Evolutionary conservation across 2,888 invertebrate genomes (phyloP), one percentile per base, ranked within the genome.

Genomic region (Prenolepis imparis): DNA sequence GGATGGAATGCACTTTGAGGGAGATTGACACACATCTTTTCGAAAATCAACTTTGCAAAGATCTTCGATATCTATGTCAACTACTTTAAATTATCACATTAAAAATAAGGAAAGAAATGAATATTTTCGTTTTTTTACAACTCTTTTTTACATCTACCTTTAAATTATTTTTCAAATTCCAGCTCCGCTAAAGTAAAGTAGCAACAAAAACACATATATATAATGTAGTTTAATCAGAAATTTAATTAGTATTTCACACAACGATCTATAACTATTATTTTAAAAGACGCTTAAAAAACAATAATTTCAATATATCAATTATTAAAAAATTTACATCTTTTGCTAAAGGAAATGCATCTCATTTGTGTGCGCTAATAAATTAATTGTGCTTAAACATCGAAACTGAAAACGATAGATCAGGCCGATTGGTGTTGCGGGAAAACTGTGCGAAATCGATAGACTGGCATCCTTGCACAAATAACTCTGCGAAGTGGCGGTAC

Each of bases 401-500:
- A n/a, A 24, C 24, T 44, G 9, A 80, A 36, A 36, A 72, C 36
- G 24, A 3, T 41, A 39, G 55, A 68, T 64, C 24, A 21, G 18
- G 18, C 48, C 18, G 63, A 63, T 55, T 8, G 44, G 3, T 24
- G 32, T 44, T 48, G 36, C 21, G 24, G 41, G 73, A 73, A 72
- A 78, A 78, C 59, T 59, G n/a, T n/a, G n/a, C 9, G 39, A 39
- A 77, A 77, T 77, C 55, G 28, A 68, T 75, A 36, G n/a, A 21
- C n/a, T 9, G 44, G 73, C 24, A 59, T 73, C 44, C 18, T 80
- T 59, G 78, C 41, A 28, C 70, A 63, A 59, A 57, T 63, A 68
- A 84, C 57, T 63, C 70, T 59, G 74, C 44, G 5, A 80, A 74
- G 74, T 83, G 80, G 81, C 81, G 78, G 78, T 73, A 73, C 67